Evolutionary conservation across 2,113 vertebrate genomes (phyloP).

Genomic region (Tricholaema leucomelas): DNA sequence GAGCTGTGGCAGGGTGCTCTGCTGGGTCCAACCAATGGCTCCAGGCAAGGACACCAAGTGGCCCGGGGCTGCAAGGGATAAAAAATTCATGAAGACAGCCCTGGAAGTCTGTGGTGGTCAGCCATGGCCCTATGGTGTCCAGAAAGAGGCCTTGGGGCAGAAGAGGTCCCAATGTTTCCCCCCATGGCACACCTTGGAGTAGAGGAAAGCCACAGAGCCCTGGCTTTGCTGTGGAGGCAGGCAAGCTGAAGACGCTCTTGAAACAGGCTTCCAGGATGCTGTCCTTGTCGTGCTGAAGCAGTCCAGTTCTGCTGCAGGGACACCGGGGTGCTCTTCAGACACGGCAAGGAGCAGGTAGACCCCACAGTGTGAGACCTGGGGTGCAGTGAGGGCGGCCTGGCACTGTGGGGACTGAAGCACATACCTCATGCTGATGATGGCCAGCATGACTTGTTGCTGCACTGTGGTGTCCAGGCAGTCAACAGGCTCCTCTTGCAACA

Average conservation of each 20-base stretch:
- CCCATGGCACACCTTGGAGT: background rate
- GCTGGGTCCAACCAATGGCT: background rate
- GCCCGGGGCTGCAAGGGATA: background rate
- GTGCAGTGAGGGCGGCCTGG: rapidly evolving
- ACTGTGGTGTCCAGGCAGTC: background rate
- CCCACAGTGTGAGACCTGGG: rapidly evolving
- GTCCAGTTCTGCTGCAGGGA: background rate
- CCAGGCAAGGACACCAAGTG: too few relatives aligned
- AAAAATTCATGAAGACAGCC: background rate
- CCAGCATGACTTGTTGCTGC: background rate
- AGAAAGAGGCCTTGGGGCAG: background rate
- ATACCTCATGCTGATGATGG: background rate
- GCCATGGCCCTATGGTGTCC: rapidly evolving
- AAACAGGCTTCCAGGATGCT: background rate
- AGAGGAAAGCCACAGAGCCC: background rate
- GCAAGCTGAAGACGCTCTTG: background rate
- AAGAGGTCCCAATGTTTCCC: background rate
- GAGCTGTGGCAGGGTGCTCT: background rate
- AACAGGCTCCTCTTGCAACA: background rate
- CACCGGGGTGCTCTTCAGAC: background rate
- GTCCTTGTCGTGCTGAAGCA: background rate
- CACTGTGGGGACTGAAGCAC: background rate
- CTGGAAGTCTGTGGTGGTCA: background rate
- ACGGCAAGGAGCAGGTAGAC: background rate
- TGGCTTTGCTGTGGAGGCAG: background rate